Conservation (phyloP, 2,888 invertebrate genomes). For the Beris chalybata region DNA sequence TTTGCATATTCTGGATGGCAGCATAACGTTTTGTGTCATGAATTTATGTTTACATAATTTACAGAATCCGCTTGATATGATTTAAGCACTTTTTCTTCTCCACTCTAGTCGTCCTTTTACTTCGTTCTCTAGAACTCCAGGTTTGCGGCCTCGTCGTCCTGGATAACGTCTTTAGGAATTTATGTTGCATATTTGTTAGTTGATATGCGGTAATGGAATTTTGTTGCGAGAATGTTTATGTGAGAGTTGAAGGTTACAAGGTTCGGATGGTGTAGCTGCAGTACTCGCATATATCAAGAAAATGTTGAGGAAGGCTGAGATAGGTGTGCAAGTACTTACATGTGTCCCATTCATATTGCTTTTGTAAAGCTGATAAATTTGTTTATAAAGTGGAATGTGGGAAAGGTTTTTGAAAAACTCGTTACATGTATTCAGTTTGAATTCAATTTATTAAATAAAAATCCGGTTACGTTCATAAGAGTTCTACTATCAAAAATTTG, state of each 20-base stretch:
- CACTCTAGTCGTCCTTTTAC: not conserved
- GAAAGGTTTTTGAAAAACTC: too few species aligned
- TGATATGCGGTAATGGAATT: constrained; percentile 15
- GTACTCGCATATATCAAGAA: too few species aligned
- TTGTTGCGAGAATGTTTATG: not conserved
- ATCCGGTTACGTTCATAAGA: too few species aligned
- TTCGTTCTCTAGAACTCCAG: not conserved
- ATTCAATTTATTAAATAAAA: too few species aligned
- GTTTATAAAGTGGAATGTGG: too few species aligned
- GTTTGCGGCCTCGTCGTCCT: not conserved
- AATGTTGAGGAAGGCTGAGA: too few species aligned
- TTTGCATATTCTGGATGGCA: constrained; percentile 8
- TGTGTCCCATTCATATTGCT: too few species aligned
- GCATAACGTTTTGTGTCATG: not conserved
- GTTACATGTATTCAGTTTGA: too few species aligned
- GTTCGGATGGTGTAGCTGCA: too few species aligned
- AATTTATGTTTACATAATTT: constrained; percentile 23
- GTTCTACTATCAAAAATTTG: too few species aligned
- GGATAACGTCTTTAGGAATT: constrained; percentile 4
- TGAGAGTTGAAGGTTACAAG: not conserved
- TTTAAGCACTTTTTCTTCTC: constrained; percentile 7
- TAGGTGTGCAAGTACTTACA: too few species aligned
- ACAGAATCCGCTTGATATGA: constrained; percentile 12
- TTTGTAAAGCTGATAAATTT: too few species aligned
- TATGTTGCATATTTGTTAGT: constrained; percentile 10